Evolutionary conservation across 1,140 invertebrate genomes (phyloP).

Genomic region (Rhyzopertha dominica): DNA sequence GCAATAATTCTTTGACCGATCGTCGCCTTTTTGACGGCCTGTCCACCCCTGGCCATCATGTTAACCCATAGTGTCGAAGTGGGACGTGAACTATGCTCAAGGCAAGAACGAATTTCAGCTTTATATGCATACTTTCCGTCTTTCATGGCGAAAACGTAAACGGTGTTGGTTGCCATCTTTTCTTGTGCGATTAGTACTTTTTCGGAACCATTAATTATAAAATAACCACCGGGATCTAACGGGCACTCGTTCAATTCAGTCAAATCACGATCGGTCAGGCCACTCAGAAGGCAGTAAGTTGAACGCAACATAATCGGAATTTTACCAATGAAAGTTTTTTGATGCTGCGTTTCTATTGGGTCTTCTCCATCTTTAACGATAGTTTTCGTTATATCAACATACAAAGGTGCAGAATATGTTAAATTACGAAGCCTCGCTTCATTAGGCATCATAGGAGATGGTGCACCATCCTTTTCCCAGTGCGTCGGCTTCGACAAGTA

Average conservation of each 20-base stretch:
- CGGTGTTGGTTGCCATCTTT: conserved; percentile 99
- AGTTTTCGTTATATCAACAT: conserved; percentile 98
- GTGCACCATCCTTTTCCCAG: conserved; percentile 99
- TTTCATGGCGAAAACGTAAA: conserved; percentile 99
- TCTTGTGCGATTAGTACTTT: conserved; percentile 98
- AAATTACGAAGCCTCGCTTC: conserved; percentile 85
- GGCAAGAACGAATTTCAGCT: conserved; percentile 91
- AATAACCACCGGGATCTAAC: conserved; percentile 95
- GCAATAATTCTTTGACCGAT: conserved; percentile 98
- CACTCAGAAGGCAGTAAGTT: conserved; percentile 90
- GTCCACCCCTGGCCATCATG: conserved; percentile 96
- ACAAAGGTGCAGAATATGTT: conserved; percentile 95
- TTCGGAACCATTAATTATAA: conserved; percentile 94
- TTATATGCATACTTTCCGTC: conserved; percentile 97
- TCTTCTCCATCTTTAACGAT: conserved; percentile 87
- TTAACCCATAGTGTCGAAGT: conserved; percentile 98
- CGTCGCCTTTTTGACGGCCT: conserved; percentile 93
- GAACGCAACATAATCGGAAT: conserved; percentile 99
- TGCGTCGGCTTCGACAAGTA: conserved; percentile 98
- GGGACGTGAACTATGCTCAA: conserved; percentile 90
- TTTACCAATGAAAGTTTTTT: conserved; percentile 98
- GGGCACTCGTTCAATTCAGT: conserved; percentile 99
- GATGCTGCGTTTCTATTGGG: conserved; percentile 87
- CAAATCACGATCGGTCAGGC: conserved; percentile 94
- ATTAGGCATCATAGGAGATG: conserved; percentile 99